Base-by-base conservation (phyloP, 1,140 invertebrate genomes). In the Gonatopus flavifemur region DNA sequence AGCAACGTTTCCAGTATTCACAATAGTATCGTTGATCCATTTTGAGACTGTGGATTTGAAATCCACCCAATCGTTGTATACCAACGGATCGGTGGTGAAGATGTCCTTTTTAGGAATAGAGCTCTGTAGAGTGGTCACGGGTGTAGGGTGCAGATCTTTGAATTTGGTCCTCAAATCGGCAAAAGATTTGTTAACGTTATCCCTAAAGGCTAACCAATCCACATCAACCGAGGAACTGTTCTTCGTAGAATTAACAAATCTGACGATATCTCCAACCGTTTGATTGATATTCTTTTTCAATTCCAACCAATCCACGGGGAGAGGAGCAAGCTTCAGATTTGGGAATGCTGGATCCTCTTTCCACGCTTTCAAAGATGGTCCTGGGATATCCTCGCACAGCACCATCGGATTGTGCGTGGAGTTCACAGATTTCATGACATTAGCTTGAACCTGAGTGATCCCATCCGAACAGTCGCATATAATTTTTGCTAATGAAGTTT, bases 401-500 rank as follows among this genome's bases (percentile, higher is more conserved):
- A 86, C 72, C 7, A 85, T 76, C 0, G 80, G 79, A 76, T 92
- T 91, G 2, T 74, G 74, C 32, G 5, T 5, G n/a, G 68, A 35
- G 1, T 68, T 74, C 0, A 82, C 61, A 0, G 79, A 79, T 38
- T 82, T 75, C 87, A 97, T 94, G 0, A 94, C 89, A 56, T 85
- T 77, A 6, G 82, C 81, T 63, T 96, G 94, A 3, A 91, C 83
- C 13, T 80, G 70, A 15, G 82, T 78, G 2, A 96, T 78, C 3
- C 84, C 80, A 56, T 91, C 89, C 1, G 90, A 85, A 76, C 93
- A 98, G 49, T 93, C 88, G 67, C 96, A 99, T 31, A 98, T 88
- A 4, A 98, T 82, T 28, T 85, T 81, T 0, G 93, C 88, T 12
- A 99, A 72, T 1, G 86, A 86, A 1, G 86, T 87, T 66, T 92